phyloP scores from a whole-genome alignment of 2,888 invertebrate species.

The Eudasyphora cyanicolor region DNA sequence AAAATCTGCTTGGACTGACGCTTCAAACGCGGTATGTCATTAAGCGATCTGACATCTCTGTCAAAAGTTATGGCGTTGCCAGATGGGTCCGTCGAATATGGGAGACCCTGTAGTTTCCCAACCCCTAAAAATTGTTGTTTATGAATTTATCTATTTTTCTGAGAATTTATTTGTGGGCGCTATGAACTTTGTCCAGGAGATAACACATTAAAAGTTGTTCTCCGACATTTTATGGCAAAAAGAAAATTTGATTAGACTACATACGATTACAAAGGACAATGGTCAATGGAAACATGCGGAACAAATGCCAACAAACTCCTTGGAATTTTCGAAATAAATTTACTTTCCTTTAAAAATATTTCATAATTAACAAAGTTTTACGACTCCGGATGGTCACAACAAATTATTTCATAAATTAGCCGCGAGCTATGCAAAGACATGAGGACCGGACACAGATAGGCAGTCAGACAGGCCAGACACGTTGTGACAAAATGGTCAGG shows the following conservation, averaged over 20 bases:
- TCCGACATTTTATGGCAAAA: conserved; percentile 25
- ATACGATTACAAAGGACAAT: conserved; percentile 22
- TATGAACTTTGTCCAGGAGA: background rate
- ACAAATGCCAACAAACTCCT: background rate
- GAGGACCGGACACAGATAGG: conserved; percentile 1
- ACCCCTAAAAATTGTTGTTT: too few species aligned
- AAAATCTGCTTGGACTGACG: too few species aligned
- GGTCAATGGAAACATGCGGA: background rate
- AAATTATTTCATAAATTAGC: conserved; percentile 64
- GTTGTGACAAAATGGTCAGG: background rate
- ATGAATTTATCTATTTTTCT: background rate
- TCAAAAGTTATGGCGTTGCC: too few species aligned
- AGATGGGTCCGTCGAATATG: too few species aligned
- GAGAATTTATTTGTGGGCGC: background rate
- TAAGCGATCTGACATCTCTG: too few species aligned
- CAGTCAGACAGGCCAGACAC: background rate
- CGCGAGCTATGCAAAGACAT: conserved; percentile 58
- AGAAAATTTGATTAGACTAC: background rate
- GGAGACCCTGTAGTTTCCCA: too few species aligned
- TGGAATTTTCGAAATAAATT: background rate
- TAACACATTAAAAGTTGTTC: conserved; percentile 40
- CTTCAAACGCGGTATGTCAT: too few species aligned
- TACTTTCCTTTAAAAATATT: conserved; percentile 53
- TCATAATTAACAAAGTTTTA: conserved; percentile 67
- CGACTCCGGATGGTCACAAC: conserved; percentile 17